phyloP scores from a whole-genome alignment of 2,797 vertebrate species.

The Crypturellus tataupa region DNA sequence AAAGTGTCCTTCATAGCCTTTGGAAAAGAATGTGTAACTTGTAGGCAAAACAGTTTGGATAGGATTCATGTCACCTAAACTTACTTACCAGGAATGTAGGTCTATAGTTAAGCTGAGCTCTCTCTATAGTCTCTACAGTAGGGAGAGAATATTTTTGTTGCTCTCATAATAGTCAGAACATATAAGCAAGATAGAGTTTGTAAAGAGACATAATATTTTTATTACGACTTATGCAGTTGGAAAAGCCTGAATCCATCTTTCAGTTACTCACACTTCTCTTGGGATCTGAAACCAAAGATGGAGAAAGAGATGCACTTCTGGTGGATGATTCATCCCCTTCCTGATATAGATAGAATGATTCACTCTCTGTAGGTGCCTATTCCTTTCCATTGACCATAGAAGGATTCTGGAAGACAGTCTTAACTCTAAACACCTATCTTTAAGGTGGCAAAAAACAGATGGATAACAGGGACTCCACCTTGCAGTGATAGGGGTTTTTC shows the following conservation, averaged over 20 bases:
- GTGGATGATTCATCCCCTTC: constrained; percentile 44
- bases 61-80: not conserved
- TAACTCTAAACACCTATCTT: constrained; percentile 1
- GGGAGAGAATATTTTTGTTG: not conserved
- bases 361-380: constrained; percentile 34
- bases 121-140: not conserved
- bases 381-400: constrained; percentile 47
- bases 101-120: not conserved
- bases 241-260: not conserved
- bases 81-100: not conserved
- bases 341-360: constrained; percentile 37
- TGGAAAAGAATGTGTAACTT: not conserved
- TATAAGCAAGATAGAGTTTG: not conserved
- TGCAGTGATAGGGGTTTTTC: not conserved
- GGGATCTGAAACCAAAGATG: constrained; percentile 19
- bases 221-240: not conserved
- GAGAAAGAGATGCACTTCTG: constrained; percentile 20
- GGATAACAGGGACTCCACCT: not conserved
- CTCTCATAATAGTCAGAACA: not conserved
- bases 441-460: not conserved
- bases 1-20: not conserved
- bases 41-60: not conserved
- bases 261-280: not conserved
- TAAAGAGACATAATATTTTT: not conserved
- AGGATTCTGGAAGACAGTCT: constrained; percentile 20